These are phyloP conservation scores for Artibeus jamaicensis DNA, from an alignment of 2,797 vertebrate species.

Conservation along the genomic window DNA sequence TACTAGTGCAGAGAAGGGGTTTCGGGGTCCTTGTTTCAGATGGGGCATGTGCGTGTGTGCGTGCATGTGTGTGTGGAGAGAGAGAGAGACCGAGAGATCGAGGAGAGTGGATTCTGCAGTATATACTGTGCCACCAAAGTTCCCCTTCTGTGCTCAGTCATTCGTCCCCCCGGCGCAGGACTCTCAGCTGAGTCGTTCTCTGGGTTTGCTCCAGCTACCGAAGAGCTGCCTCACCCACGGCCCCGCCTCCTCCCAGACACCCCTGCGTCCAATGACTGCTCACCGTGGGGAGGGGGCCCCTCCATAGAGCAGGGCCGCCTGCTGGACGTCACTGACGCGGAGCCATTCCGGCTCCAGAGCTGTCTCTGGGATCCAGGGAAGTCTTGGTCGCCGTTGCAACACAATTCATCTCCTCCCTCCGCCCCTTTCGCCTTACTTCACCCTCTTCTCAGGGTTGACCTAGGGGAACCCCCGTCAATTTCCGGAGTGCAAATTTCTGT, in stretches of 20 bases:
- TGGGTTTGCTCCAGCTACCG: not conserved
- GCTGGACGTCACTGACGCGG: not conserved
- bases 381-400: not conserved
- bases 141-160: not conserved
- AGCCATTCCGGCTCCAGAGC: not conserved
- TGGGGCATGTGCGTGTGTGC: accelerated
- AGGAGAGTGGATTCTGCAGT: not conserved
- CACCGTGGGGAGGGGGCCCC: not conserved
- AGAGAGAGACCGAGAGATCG: accelerated
- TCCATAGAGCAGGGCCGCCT: not conserved
- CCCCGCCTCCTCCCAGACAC: not conserved
- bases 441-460: not conserved
- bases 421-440: not conserved
- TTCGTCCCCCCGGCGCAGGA: not conserved
- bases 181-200: not conserved
- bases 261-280: not conserved
- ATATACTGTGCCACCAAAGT: too few species aligned
- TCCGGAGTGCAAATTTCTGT: not conserved
- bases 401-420: not conserved
- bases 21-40: not conserved
- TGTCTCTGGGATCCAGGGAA: not conserved
- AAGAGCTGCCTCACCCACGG: not conserved
- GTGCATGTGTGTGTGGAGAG: not conserved
- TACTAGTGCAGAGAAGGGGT: not conserved
- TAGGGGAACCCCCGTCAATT: not conserved